These are phyloP conservation scores for Polydrusus tereticollis DNA, from an alignment of 2,888 invertebrate genomes.

Conservation along the genomic window DNA sequence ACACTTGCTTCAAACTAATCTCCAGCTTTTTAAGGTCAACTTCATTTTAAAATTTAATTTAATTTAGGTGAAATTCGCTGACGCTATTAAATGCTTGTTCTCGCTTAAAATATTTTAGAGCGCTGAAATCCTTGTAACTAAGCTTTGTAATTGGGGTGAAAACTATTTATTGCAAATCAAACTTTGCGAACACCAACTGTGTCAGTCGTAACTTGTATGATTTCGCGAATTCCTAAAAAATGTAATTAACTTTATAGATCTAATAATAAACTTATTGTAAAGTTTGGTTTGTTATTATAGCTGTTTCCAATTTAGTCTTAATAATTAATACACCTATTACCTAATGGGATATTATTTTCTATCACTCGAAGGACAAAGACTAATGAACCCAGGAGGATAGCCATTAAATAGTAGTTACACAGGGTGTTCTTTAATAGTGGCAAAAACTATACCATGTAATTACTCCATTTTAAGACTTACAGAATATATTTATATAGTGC, in stretches of 20 bases:
- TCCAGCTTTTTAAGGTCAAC: not conserved
- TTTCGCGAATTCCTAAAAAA: not conserved
- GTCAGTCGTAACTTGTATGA: not conserved
- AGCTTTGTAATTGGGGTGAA: not conserved
- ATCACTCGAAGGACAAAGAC: too few species aligned
- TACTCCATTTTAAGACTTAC: too few species aligned
- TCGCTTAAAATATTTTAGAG: not conserved
- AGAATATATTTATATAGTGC: too few species aligned
- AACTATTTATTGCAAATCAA: not conserved
- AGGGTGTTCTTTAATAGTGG: too few species aligned
- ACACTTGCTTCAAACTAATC: constrained; percentile 16
- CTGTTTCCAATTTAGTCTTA: not conserved
- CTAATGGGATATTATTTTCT: too few species aligned
- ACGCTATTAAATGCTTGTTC: not conserved
- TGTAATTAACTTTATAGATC: not conserved
- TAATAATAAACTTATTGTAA: not conserved
- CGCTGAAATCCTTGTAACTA: not conserved
- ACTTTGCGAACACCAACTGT: not conserved
- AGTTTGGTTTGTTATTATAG: not conserved
- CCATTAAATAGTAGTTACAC: too few species aligned
- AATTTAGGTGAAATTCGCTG: not conserved
- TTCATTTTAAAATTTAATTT: constrained; percentile 13
- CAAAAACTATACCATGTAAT: too few species aligned
- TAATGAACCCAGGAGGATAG: too few species aligned
- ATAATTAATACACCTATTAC: too few species aligned